Conservation (phyloP, 2,888 invertebrate species). For the Drosophila kuntzei region DNA sequence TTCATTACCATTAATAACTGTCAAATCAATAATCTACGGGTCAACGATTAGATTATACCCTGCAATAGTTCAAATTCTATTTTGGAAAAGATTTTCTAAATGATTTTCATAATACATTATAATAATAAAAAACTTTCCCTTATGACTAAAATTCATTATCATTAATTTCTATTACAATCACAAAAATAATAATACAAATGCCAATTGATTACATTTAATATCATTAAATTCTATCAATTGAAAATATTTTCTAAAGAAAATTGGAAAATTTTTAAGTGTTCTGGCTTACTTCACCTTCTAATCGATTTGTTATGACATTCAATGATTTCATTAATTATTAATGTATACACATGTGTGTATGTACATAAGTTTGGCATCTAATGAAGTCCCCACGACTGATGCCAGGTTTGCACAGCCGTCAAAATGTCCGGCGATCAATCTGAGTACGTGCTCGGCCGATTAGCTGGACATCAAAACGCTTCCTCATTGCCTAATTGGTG, state of each 20-base stretch:
- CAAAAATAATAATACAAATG: not conserved
- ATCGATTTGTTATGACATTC: constrained; percentile 30
- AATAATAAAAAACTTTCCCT: not conserved
- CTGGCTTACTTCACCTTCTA: constrained; percentile 10
- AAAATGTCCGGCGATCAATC: constrained; percentile 32
- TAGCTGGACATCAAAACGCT: constrained; percentile 59
- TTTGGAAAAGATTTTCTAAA: not conserved
- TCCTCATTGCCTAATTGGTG: constrained; percentile 78
- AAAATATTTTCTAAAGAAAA: not conserved
- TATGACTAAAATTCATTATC: not conserved
- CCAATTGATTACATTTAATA: constrained; percentile 2
- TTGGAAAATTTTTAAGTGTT: not conserved
- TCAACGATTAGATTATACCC: not conserved
- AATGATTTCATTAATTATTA: constrained; percentile 23
- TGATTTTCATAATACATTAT: not conserved
- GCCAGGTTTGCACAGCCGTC: constrained; percentile 57
- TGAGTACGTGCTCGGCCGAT: constrained; percentile 66
- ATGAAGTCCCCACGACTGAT: constrained; percentile 57
- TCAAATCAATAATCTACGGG: not conserved
- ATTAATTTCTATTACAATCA: not conserved
- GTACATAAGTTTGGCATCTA: constrained; percentile 30
- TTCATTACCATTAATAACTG: not conserved
- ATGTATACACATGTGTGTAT: constrained; percentile 1
- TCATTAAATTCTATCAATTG: constrained; percentile 9
- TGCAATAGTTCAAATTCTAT: not conserved